A percentile compares a stretch with the other conserved stretches of the same genome.
These are phyloP conservation scores for Vicugna pacos DNA, from an alignment of 2,113 vertebrate species.

Conservation along the genomic window DNA sequence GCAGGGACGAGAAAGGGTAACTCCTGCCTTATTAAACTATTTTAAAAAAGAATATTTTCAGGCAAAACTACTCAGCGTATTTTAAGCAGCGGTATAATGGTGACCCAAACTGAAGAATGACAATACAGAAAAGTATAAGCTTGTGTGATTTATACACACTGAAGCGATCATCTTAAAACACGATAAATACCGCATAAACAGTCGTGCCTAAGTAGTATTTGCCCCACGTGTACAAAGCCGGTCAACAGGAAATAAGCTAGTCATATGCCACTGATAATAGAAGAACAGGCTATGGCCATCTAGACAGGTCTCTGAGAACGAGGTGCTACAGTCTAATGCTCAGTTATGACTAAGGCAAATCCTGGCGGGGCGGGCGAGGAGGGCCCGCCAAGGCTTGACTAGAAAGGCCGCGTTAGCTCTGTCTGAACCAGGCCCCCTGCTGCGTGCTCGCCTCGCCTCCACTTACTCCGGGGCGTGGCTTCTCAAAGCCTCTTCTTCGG, in stretches of 20 bases:
- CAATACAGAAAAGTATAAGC: neutral
- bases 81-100: slow-evolving; percentile 29
- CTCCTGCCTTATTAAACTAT: neutral
- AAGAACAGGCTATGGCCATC: neutral
- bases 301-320: neutral
- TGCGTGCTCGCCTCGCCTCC: neutral
- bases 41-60: slow-evolving; percentile 52
- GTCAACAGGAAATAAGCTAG: neutral
- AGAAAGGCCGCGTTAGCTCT: neutral
- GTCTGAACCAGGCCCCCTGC: neutral
- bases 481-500: neutral
- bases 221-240: neutral
- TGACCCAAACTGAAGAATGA: slow-evolving; percentile 10
- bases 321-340: neutral
- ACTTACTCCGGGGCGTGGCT: neutral
- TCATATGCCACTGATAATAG: neutral
- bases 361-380: neutral
- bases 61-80: neutral
- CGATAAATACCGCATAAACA: slow-evolving; percentile 19
- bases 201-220: neutral
- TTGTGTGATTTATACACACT: neutral
- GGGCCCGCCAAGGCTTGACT: neutral
- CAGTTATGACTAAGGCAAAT: neutral
- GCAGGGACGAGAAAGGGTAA: neutral
- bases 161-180: slow-evolving; percentile 43